Evolutionary conservation across 2,888 invertebrate species (phyloP).

Genomic region (Meiosimyza decipiens): DNA sequence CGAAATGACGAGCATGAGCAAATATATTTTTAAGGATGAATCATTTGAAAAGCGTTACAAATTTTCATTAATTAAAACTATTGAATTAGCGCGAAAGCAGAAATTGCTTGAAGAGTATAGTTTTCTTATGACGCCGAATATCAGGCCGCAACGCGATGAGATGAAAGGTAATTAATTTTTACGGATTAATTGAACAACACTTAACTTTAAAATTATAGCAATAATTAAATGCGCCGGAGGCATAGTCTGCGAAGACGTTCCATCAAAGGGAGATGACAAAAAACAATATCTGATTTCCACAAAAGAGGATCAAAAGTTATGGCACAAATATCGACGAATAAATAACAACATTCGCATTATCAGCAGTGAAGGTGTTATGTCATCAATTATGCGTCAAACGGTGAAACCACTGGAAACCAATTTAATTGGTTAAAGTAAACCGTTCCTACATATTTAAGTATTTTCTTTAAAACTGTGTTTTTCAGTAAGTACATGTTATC

Average conservation of each 20-base stretch:
- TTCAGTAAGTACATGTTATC: too few relatives aligned
- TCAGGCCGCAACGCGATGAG: conserved; percentile 49
- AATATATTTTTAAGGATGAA: conserved; percentile 45
- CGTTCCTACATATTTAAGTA: neutral
- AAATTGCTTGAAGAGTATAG: conserved; percentile 48
- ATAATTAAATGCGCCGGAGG: conserved; percentile 53
- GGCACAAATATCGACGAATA: conserved; percentile 50
- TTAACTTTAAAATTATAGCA: conserved; percentile 43
- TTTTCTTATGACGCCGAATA: conserved; percentile 52
- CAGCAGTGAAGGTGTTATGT: conserved; percentile 53
- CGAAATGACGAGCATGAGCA: conserved; percentile 27
- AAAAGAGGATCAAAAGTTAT: conserved; percentile 47
- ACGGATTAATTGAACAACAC: neutral
- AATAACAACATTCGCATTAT: conserved; percentile 49
- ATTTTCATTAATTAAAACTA: conserved; percentile 49
- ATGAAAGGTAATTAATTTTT: conserved; percentile 47
- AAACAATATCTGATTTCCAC: conserved; percentile 50
- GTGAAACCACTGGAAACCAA: conserved; percentile 41
- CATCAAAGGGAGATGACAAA: conserved; percentile 39
- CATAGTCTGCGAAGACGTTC: conserved; percentile 39
- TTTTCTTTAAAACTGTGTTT: too few relatives aligned
- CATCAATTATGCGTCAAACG: conserved; percentile 52
- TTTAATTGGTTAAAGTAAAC: conserved; percentile 40
- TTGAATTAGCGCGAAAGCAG: conserved; percentile 45
- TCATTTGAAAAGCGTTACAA: conserved; percentile 52